A percentile compares a stretch with the other conserved stretches of the same genome.
Evolutionary conservation across 2,888 invertebrate genomes (phyloP).

Genomic region (Drosophila nigricruria): DNA sequence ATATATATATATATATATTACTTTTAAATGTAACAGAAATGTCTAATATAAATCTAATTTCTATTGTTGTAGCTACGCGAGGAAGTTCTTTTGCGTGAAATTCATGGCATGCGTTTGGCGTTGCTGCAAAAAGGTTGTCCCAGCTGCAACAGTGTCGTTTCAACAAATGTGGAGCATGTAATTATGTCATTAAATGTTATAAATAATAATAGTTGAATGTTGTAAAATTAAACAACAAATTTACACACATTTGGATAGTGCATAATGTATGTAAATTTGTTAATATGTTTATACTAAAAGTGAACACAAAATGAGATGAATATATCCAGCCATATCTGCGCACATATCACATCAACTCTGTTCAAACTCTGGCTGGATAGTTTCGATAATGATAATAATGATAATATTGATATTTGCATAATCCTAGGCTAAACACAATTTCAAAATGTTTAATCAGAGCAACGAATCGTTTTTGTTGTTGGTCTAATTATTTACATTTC

Average conservation of each 20-base stretch:
- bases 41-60: neutral
- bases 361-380: constrained; percentile 44
- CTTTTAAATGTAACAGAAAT: neutral
- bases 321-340: constrained; percentile 47
- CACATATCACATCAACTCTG: neutral
- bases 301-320: constrained; percentile 46
- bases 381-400: constrained; percentile 2
- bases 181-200: constrained; percentile 55
- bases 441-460: neutral
- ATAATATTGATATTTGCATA: neutral
- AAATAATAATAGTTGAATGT: neutral
- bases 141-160: constrained; percentile 87
- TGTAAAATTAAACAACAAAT: neutral
- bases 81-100: constrained; percentile 91
- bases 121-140: constrained; percentile 88
- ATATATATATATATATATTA: neutral
- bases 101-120: constrained; percentile 91
- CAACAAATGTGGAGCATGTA: constrained; percentile 85
- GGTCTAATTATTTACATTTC: constrained; percentile 65
- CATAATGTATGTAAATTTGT: constrained; percentile 14
- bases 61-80: constrained; percentile 88
- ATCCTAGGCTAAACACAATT: neutral
- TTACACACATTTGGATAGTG: constrained; percentile 4
- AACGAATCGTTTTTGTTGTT: constrained; percentile 27
- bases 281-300: neutral